Evolutionary conservation across 2,888 invertebrate species (phyloP).

Genomic region (Liopterus haemorrhoidalis): DNA sequence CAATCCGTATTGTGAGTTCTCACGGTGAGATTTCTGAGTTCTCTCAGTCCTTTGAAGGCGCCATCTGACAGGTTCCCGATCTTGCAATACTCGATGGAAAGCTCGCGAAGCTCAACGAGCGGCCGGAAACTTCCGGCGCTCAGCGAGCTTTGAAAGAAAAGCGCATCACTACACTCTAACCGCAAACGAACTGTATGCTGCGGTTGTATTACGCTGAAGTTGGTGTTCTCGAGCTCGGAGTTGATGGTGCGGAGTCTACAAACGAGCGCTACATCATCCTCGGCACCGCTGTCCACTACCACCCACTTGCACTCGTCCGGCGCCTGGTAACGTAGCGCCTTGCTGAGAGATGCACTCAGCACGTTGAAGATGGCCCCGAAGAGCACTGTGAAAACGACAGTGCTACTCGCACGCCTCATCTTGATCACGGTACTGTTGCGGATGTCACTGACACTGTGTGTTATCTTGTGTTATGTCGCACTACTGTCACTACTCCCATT

Average conservation of each 20-base stretch:
- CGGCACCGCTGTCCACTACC: constrained; percentile 59
- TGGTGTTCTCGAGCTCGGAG: constrained; percentile 75
- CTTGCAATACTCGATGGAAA: constrained; percentile 77
- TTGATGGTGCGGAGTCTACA: constrained; percentile 71
- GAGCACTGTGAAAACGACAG: constrained; percentile 54
- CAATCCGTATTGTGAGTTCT: constrained; percentile 79
- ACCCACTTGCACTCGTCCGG: constrained; percentile 79
- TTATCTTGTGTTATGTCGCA: neutral
- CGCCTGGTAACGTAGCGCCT: constrained; percentile 64
- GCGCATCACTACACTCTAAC: constrained; percentile 72
- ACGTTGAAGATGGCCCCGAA: constrained; percentile 57
- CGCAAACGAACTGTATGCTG: constrained; percentile 71
- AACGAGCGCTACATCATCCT: constrained; percentile 63
- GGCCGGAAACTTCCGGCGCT: constrained; percentile 72
- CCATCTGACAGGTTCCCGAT: constrained; percentile 75
- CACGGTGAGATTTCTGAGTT: constrained; percentile 72
- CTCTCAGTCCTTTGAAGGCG: constrained; percentile 73
- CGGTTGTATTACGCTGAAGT: constrained; percentile 76
- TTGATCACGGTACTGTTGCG: constrained; percentile 24
- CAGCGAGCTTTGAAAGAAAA: constrained; percentile 74
- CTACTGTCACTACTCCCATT: neutral
- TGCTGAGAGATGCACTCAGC: constrained; percentile 55
- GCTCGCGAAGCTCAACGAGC: constrained; percentile 66
- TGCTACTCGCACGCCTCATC: constrained; percentile 45
- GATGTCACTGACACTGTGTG: neutral